A percentile compares a stretch with the other conserved stretches of the same genome.
Conservation (phyloP, 2,113 vertebrate species). For the Phalacrocorax carbo region DNA sequence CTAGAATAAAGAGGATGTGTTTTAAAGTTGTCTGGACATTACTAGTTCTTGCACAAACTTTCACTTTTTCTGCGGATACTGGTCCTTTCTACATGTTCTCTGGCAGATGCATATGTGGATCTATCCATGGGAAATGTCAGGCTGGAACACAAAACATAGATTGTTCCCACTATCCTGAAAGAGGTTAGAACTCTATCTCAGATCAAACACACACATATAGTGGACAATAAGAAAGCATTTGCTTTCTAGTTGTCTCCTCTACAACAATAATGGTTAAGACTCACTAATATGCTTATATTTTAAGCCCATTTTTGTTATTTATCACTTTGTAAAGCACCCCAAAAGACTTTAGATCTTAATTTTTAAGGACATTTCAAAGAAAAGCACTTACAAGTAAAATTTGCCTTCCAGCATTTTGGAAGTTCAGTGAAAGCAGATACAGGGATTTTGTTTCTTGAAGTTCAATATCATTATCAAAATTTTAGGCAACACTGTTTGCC, state of each 20-base stretch:
- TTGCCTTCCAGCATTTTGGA: neutral
- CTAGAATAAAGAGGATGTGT: neutral
- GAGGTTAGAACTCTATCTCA: slow-evolving; percentile 74
- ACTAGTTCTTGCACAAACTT: neutral
- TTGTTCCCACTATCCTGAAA: slow-evolving; percentile 79
- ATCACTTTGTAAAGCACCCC: neutral
- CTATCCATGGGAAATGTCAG: slow-evolving; percentile 79
- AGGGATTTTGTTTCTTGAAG: neutral
- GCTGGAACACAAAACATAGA: slow-evolving; percentile 78
- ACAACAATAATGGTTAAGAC: neutral
- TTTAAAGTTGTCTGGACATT: neutral
- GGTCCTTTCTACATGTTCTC: neutral
- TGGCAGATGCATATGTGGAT: slow-evolving; percentile 5
- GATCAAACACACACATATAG: slow-evolving; percentile 77
- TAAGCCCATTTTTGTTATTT: neutral
- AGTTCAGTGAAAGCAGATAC: neutral
- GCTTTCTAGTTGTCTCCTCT: neutral
- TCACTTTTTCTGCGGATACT: neutral
- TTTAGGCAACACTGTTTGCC: neutral
- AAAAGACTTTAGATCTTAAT: neutral
- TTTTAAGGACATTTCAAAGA: neutral
- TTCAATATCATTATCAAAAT: neutral
- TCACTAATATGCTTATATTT: neutral
- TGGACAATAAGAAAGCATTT: slow-evolving; percentile 67
- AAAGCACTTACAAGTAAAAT: neutral